phyloP scores from a whole-genome alignment of 2,113 vertebrate species.

The Panthera tigris region DNA sequence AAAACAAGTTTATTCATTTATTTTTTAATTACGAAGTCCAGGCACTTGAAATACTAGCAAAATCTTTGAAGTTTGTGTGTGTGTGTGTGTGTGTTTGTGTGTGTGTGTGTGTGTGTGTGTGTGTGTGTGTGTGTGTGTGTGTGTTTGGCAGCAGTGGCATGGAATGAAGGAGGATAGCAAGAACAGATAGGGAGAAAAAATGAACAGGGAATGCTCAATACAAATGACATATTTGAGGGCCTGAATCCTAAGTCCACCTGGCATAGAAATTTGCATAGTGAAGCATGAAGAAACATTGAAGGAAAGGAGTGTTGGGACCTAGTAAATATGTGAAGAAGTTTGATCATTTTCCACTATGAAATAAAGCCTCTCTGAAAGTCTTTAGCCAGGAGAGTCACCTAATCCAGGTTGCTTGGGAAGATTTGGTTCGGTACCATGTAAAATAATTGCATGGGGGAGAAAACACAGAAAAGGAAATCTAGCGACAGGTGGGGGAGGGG shows the following conservation, averaged over 20 bases:
- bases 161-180: not conserved
- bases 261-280: not conserved
- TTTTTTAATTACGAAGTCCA: not conserved
- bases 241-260: not conserved
- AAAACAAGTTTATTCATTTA: not conserved
- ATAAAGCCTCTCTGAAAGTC: not conserved
- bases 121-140: not conserved
- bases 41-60: not conserved
- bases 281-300: not conserved
- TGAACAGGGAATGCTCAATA: not conserved
- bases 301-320: not conserved
- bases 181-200: not conserved
- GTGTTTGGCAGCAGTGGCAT: not conserved
- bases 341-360: not conserved
- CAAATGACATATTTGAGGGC: not conserved
- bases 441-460: not conserved
- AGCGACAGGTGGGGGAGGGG: not conserved
- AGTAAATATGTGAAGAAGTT: not conserved
- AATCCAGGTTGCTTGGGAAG: not conserved
- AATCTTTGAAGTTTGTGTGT: not conserved
- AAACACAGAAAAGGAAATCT: not conserved
- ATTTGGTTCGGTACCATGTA: not conserved
- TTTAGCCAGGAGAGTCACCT: not conserved
- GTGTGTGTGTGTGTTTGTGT: too few relatives aligned
- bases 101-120: too few relatives aligned